Base-by-base conservation (phyloP, 2,888 invertebrate species). In the Clepsis dumicolana region DNA sequence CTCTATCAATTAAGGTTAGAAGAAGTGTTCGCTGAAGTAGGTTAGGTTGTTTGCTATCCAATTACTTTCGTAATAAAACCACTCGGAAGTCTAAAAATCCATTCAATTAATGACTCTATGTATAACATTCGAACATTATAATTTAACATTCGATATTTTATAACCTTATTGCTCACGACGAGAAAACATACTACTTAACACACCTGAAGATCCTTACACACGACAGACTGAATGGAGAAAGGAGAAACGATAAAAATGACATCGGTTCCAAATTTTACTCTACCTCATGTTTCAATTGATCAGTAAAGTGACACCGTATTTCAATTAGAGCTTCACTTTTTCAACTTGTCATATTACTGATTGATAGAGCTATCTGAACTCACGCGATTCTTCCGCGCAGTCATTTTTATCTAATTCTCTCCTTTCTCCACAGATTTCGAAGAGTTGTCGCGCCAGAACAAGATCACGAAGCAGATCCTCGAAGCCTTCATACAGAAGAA, bases 381-480 rank as follows among this genome's bases (percentile, higher is more conserved):
- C 56, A 52, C 59, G n/a, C 18, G 21, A 50, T n/a, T 78, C 74
- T 65, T 73, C 65, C 81, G 80, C 81, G 77, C 86, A 87, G 93
- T 93, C 93, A 93, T 93, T 93, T 93, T 93, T 93, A 93, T 93
- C 93, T 88, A 88, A 76, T 65, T 84, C 73, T 90, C 91, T 92
- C 90, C 82, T 88, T 89, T 89, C 90, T 90, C 83, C 90, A 75
- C 93, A 94, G 93, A 86, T 79, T 75, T 86, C 63, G 93, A 94
- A 75, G 96, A 96, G 87, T 87, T 96, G 86, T 95, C 95, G 78
- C 92, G 96, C 72, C 96, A 96, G 94, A 96, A 96, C 93, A 94
- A 95, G 86, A 96, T 96, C 85, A 96, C 96, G 35, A 95, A 96
- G 88, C 96, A 96, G 92, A 96, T 96, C 75, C 94, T 96, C 74